These are phyloP conservation scores for Gastracanthus pulcherrimus DNA, from an alignment of 2,888 invertebrate species.

Conservation along the genomic window DNA sequence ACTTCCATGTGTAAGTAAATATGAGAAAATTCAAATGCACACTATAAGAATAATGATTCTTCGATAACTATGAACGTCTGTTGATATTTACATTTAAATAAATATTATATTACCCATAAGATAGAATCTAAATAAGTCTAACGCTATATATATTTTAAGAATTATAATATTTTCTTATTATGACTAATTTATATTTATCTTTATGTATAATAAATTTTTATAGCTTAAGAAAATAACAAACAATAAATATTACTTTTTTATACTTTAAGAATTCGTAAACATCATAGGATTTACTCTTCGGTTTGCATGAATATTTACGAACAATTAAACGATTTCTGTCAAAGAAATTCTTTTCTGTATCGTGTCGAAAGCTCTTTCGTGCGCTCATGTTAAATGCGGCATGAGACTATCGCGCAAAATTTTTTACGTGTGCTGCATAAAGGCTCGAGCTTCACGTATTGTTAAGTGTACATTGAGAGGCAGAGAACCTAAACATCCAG, in stretches of 20 bases:
- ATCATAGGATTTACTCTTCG: background rate
- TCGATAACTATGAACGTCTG: background rate
- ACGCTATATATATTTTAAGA: no score
- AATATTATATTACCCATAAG: no score
- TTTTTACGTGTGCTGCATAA: background rate
- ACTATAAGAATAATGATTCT: no score
- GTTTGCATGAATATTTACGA: background rate
- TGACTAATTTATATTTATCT: no score
- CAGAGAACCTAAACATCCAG: background rate
- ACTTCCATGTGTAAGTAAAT: background rate
- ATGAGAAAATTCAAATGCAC: background rate
- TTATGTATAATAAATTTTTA: no score
- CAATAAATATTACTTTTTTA: no score
- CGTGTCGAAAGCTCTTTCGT: background rate
- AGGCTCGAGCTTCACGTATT: constrained; percentile 16
- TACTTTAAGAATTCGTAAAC: no score
- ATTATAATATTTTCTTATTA: no score
- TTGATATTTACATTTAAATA: background rate
- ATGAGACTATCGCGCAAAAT: constrained; percentile 7
- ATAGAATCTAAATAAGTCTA: no score
- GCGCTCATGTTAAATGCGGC: background rate
- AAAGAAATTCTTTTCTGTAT: background rate
- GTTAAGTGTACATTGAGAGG: constrained; percentile 39
- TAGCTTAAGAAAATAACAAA: no score
- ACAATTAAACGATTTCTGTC: background rate